Base-by-base conservation (phyloP, 2,888 invertebrate genomes). In the Sepioteuthis lessoniana region DNA sequence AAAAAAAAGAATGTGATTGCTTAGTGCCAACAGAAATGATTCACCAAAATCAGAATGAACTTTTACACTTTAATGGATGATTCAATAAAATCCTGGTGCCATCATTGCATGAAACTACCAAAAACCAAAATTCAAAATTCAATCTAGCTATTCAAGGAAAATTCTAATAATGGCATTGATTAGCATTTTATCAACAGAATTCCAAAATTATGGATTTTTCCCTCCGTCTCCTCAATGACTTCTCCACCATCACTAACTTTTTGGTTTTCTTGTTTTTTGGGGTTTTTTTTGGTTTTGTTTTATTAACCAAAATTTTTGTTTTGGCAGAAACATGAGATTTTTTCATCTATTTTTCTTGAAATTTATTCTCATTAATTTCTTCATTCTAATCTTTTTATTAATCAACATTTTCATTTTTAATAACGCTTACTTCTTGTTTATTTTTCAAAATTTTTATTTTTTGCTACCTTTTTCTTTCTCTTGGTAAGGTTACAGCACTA, bases 151-250 rank as follows among this genome's bases (percentile, higher is more conserved):
- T 76, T 76, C 76, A 76, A 76, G n/a, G 76, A 76, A 76, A 4
- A 76, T 76, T 76, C 76, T 76, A 76, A 76, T 76, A 76, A 76
- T 76, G 76, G 76, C n/a, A 13, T 76, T 76, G 76, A 76, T 76
- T 76, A 76, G 76, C 76, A 76, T 76, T 35, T 76, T 76, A 76
- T 76, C 76, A 13, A 76, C n/a, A 76, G 76, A 76, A 76, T 76
- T 76, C 76, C 4, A 76, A 76, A n/a, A 76, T 76, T 76, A 76
- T 76, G 76, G 76, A 76, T 76, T 76, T 76, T 76, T 76, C 76
- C 16, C 3, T n/a, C n/a, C n/a, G 7, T 7, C 42, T 42, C 42
- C 42, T 42, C 7, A 3, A 42, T 5, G n/a, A 76, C 76, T 10
- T 76, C 76, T 16, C 28, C 28, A 60, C 25, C 60, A 60, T 10